Base-by-base conservation (phyloP, 2,797 vertebrate genomes). In the Columba guinea region DNA sequence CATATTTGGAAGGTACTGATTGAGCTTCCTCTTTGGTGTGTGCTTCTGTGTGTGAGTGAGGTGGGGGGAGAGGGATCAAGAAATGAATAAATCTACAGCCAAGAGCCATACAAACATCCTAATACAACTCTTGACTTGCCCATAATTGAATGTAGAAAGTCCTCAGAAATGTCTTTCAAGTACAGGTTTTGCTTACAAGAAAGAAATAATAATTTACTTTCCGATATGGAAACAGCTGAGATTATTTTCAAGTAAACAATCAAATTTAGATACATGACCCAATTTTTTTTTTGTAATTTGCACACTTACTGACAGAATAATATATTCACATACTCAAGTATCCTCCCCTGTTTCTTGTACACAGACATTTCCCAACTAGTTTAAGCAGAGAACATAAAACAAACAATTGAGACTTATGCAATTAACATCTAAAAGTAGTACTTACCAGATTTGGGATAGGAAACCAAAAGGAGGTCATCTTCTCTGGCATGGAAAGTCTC, bases 401-500 rank as follows among this genome's bases (percentile, higher is more conserved):
- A 62, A 59, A 74, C 20, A 39, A 32, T n/a, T 20, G 49, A 79
- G 30, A 55, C 26, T 67, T 84, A 14, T 81, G 30, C 17, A 63
- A 44, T 52, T 65, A 67, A 67, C n/a, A 67, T 12, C 23, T 52
- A 18, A 63, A 91, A 76, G 13, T 8, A 63, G 65, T 90, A 90
- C 88, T 95, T 97, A 98, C 98, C 98, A 44, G 98, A 98, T 79
- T 98, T 98, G 22, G 98, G 98, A 20, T 98, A 98, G 74, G 98
- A 98, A 87, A 98, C 97, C 87, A 98, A 90, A 83, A 98, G 97
- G 23, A 98, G 52, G n/a, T 98, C 98, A 58, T 98, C 98, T 91
- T 98, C 97, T 96, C 97, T 97, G 48, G 97, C 97, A 60, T 95
- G 93, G 78, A 98, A 98, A 53, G 80, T 69, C 58, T 97, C 93